Evolutionary conservation across 1,140 invertebrate species (phyloP), one percentile per base, ranked within the genome.

Genomic region (Eriocheir sinensis): DNA sequence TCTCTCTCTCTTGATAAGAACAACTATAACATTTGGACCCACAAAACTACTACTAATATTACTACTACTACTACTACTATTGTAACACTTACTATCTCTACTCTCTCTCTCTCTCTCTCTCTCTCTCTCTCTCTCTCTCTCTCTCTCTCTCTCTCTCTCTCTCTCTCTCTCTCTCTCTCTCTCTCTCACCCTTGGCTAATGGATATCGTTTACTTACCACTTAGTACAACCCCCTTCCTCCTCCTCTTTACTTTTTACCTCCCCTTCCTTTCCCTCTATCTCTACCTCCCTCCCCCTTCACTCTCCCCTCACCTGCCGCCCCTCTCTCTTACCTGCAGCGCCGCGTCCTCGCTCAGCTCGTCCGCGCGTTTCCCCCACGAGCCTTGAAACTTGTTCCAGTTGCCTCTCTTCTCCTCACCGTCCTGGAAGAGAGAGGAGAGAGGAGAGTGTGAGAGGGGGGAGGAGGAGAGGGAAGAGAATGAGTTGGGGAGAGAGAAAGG

Each of bases 311-410:
- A 32, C 30, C 1, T n/a, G 40, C 40, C 83, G 32, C 17, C 0
- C 34, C 40, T 15, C 32, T 86, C 34, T 34, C 40, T 40, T 17
- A 41, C 36, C 83, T 86, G 34, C 83, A 40, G 40, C 40, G n/a
- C n/a, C 36, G 53, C 53, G 17, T 53, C 53, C 36, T 32, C 48
- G 21, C 21, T 36, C 2, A 92, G 27, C 15, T 92, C 91, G 32
- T 92, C 91, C 8, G 60, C 79, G n/a, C 91, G 91, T 80, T 92
- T 92, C 12, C 92, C 92, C 92, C 92, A 93, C 34, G 92, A 93
- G 32, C 92, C 92, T 32, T 93, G 92, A 38, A 93, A 93, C 44
- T 93, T 93, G 83, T 93, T 93, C 92, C 92, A 93, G 38, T 86
- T 40, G 32, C 15, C 83, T 53, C 92, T n/a, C 38, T 93, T 93